phyloP scores from a whole-genome alignment of 1,140 invertebrate species.

The Drosophila mayri region DNA sequence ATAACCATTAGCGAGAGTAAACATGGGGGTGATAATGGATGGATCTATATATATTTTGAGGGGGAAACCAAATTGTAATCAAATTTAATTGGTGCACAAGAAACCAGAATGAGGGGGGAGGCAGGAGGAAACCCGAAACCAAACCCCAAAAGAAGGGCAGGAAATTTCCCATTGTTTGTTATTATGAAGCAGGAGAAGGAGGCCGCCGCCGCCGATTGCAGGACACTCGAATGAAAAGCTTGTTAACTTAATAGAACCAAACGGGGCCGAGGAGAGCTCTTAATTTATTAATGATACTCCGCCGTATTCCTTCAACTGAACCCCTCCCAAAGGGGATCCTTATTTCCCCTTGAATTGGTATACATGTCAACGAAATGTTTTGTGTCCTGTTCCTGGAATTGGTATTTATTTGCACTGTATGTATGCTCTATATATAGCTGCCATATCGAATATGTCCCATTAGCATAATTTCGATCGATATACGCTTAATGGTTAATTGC shows the following conservation, averaged over 20 bases:
- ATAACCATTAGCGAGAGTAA: slow-evolving; percentile 56
- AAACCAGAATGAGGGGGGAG: slow-evolving; percentile 3
- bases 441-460: slow-evolving; percentile 28
- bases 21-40: slow-evolving; percentile 19
- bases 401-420: slow-evolving; percentile 7
- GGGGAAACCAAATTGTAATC: slow-evolving; percentile 72
- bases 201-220: background rate
- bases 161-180: slow-evolving; percentile 29
- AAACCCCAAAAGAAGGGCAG: slow-evolving; percentile 7
- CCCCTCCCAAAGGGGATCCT: background rate
- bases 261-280: slow-evolving; percentile 36
- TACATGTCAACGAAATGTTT: slow-evolving; percentile 55
- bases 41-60: slow-evolving; percentile 2
- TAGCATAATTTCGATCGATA: slow-evolving; percentile 53
- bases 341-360: slow-evolving; percentile 51
- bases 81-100: slow-evolving; percentile 74
- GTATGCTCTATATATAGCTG: slow-evolving; percentile 17
- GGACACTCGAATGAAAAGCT: slow-evolving; percentile 76
- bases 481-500: slow-evolving; percentile 36
- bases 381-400: slow-evolving; percentile 18
- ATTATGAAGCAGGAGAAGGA: background rate
- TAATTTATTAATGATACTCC: slow-evolving; percentile 77
- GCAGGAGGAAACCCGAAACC: slow-evolving; percentile 17
- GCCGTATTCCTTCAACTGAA: slow-evolving; percentile 6
- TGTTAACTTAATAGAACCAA: slow-evolving; percentile 76